phyloP scores from a whole-genome alignment of 2,797 vertebrate genomes.

The Notoglanidium macrostoma region DNA sequence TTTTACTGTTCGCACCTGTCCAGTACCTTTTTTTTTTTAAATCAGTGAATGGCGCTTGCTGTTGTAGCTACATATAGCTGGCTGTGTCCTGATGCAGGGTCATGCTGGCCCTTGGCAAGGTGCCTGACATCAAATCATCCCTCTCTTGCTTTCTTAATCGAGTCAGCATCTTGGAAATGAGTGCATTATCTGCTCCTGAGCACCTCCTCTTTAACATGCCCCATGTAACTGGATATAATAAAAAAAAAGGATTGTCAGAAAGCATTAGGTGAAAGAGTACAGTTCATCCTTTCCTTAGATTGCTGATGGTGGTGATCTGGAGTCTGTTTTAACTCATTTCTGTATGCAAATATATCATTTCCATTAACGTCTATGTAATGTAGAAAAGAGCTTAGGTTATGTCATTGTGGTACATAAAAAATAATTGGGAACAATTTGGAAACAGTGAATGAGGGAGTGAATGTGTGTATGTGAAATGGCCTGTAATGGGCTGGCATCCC shows the following conservation, averaged over 20 bases:
- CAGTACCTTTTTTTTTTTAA: background rate
- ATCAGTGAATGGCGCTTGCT: background rate
- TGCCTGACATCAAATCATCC: slow-evolving; percentile 26
- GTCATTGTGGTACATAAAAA: background rate
- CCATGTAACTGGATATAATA: slow-evolving; percentile 38
- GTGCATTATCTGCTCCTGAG: slow-evolving; percentile 41
- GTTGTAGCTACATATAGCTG: slow-evolving; percentile 11
- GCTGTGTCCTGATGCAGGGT: slow-evolving; percentile 30
- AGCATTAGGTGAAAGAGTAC: slow-evolving; percentile 17
- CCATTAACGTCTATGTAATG: background rate
- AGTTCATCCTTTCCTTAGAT: slow-evolving; percentile 2
- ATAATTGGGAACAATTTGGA: background rate
- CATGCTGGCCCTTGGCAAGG: background rate
- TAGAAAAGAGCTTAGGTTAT: background rate
- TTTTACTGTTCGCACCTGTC: background rate
- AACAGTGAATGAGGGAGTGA: background rate
- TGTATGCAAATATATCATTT: background rate
- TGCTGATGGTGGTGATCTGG: slow-evolving; percentile 17
- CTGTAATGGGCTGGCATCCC: background rate
- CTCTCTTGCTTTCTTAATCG: slow-evolving; percentile 26
- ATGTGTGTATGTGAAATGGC: background rate
- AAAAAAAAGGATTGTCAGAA: slow-evolving; percentile 31
- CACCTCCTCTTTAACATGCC: slow-evolving; percentile 36
- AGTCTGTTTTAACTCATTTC: background rate
- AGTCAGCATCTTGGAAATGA: slow-evolving; percentile 32